Conservation (phyloP, 2,888 invertebrate genomes). For the Protodeltote pygarga region DNA sequence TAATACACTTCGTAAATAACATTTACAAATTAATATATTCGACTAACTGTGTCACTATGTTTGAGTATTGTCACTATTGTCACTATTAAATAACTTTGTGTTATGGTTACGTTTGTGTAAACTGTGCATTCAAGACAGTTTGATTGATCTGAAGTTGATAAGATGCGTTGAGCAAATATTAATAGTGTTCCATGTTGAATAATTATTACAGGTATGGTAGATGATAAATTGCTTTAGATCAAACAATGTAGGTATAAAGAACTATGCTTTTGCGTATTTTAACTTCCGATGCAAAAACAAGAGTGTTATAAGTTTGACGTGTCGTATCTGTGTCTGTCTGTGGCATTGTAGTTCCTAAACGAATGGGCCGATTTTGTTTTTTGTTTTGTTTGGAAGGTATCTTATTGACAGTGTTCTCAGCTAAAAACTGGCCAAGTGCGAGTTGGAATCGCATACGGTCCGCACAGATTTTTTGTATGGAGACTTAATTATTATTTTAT, state of each 20-base stretch:
- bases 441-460: too few relatives aligned
- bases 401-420: too few relatives aligned
- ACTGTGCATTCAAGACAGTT: conserved; percentile 23
- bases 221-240: neutral
- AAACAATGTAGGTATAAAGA: neutral
- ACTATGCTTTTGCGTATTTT: too few relatives aligned
- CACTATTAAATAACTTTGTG: conserved; percentile 20
- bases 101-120: conserved; percentile 9
- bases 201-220: neutral
- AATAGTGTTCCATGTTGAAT: conserved; percentile 1
- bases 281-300: too few relatives aligned
- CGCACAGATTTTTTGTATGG: too few relatives aligned
- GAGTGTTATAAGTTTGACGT: too few relatives aligned
- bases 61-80: conserved; percentile 44
- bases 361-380: too few relatives aligned
- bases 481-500: too few relatives aligned
- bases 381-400: too few relatives aligned
- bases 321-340: too few relatives aligned
- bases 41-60: conserved; percentile 21
- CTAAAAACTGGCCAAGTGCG: too few relatives aligned
- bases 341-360: too few relatives aligned
- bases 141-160: conserved; percentile 24
- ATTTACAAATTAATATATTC: conserved; percentile 44
- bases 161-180: conserved; percentile 27
- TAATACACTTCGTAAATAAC: conserved; percentile 31